These are phyloP conservation scores for Diabrotica virgifera DNA, from an alignment of 1,140 invertebrate species.

Conservation along the genomic window DNA sequence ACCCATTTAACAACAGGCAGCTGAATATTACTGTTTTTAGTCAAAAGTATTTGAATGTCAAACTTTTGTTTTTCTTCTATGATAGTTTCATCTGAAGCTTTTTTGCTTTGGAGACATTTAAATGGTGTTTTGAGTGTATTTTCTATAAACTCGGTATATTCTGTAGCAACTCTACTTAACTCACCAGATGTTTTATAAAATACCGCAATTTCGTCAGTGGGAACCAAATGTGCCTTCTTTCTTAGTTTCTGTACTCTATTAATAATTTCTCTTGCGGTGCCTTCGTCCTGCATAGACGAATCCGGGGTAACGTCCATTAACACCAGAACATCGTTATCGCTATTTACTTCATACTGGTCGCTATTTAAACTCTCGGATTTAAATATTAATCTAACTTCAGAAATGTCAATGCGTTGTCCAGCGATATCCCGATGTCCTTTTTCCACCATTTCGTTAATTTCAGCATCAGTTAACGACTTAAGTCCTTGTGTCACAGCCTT, in stretches of 20 bases:
- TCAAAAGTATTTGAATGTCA: conserved; percentile 63
- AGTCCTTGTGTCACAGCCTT: conserved; percentile 83
- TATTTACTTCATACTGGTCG: conserved; percentile 83
- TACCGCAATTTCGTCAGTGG: conserved; percentile 85
- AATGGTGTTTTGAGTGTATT: conserved; percentile 76
- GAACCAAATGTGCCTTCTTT: conserved; percentile 93
- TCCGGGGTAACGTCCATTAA: conserved; percentile 78
- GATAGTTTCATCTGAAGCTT: conserved; percentile 57
- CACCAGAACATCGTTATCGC: conserved; percentile 82
- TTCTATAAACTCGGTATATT: conserved; percentile 75
- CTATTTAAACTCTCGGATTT: conserved; percentile 56
- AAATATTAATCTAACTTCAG: conserved; percentile 87
- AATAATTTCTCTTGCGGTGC: conserved; percentile 88
- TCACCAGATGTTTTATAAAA: conserved; percentile 71
- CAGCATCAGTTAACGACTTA: conserved; percentile 73
- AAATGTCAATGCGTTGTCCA: conserved; percentile 73
- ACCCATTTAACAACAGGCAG: conserved; percentile 55
- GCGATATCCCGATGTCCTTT: conserved; percentile 69
- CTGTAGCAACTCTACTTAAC: conserved; percentile 66
- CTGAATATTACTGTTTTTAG: conserved; percentile 51
- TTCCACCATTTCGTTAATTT: conserved; percentile 75
- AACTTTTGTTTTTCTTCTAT: conserved; percentile 72
- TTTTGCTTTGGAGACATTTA: conserved; percentile 34
- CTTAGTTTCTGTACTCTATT: conserved; percentile 95
- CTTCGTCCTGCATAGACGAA: conserved; percentile 88